Conservation (phyloP, 2,888 invertebrate genomes). For the Hemistola chrysoprasaria region DNA sequence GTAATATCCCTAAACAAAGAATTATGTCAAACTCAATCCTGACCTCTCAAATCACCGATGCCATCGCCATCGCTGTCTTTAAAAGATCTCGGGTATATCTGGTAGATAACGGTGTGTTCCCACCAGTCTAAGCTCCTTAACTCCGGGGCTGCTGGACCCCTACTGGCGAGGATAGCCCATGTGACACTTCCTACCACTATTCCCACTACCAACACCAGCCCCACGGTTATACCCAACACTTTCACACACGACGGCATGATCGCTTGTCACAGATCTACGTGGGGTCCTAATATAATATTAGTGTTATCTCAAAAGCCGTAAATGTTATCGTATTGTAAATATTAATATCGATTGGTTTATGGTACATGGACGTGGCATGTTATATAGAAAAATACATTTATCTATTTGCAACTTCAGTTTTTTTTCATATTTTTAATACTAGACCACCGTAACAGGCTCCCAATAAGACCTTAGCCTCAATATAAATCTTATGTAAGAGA, state of each 20-base stretch:
- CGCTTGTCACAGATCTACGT: constrained; percentile 8
- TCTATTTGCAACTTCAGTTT: no score
- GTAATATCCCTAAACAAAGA: no score
- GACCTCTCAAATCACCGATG: constrained; percentile 90
- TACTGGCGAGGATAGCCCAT: constrained; percentile 44
- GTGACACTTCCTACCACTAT: constrained; percentile 39
- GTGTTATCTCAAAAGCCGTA: constrained; percentile 24
- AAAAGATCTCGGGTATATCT: constrained; percentile 92
- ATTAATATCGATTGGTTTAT: constrained; percentile 8
- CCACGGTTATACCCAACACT: constrained; percentile 30
- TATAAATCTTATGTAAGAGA: no score
- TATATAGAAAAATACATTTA: no score
- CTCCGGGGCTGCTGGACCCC: constrained; percentile 34
- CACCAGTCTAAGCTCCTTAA: constrained; percentile 85
- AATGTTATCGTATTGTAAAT: constrained; percentile 12
- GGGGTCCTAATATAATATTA: constrained; percentile 27
- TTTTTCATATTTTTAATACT: no score
- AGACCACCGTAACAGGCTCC: no score
- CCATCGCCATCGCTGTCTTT: constrained; percentile 91
- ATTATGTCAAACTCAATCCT: no score
- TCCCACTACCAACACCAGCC: constrained; percentile 37
- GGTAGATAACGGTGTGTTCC: constrained; percentile 89
- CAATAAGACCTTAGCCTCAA: no score
- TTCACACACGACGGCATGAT: constrained; percentile 34
- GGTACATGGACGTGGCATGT: constrained; percentile 1